Conservation (phyloP, 2,113 vertebrate species). For the Notarius lentiginosus region DNA sequence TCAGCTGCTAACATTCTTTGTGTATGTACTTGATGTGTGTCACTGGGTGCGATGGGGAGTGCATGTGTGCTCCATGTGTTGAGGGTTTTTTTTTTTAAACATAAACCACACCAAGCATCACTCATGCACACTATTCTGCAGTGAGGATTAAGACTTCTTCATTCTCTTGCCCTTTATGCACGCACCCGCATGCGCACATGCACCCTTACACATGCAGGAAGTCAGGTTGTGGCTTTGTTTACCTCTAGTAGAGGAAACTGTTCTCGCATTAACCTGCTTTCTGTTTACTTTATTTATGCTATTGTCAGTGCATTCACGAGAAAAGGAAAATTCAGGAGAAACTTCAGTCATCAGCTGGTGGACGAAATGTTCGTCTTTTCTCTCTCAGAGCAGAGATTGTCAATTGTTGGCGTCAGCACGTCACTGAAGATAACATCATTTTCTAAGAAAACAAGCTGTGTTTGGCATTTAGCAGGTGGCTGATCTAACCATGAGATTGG, state of each 20-base stretch:
- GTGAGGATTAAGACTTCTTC: slow-evolving; percentile 36
- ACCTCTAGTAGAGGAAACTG: neutral
- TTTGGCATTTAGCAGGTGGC: neutral
- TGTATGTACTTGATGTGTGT: neutral
- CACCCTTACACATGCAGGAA: slow-evolving; percentile 21
- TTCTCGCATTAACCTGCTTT: neutral
- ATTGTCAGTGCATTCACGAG: neutral
- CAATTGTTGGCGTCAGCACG: neutral
- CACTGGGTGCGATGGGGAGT: neutral
- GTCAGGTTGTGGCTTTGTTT: slow-evolving; percentile 11
- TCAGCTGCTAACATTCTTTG: neutral
- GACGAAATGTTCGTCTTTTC: neutral
- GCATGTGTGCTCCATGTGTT: slow-evolving; percentile 30
- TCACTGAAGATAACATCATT: neutral
- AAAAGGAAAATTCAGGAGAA: neutral
- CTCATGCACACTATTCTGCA: slow-evolving; percentile 3
- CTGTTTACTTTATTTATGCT: neutral
- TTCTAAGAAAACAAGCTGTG: neutral
- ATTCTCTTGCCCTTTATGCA: neutral
- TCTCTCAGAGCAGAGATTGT: neutral
- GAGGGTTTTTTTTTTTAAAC: slow-evolving; percentile 26
- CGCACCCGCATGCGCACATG: slow-evolving; percentile 4
- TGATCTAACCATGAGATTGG: neutral
- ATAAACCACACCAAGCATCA: slow-evolving; percentile 36
- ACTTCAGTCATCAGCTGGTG: neutral